A percentile compares a stretch with the other conserved stretches of the same genome.
Evolutionary conservation across 2,888 invertebrate genomes (phyloP).

Genomic region (Megastigmus dorsalis): DNA sequence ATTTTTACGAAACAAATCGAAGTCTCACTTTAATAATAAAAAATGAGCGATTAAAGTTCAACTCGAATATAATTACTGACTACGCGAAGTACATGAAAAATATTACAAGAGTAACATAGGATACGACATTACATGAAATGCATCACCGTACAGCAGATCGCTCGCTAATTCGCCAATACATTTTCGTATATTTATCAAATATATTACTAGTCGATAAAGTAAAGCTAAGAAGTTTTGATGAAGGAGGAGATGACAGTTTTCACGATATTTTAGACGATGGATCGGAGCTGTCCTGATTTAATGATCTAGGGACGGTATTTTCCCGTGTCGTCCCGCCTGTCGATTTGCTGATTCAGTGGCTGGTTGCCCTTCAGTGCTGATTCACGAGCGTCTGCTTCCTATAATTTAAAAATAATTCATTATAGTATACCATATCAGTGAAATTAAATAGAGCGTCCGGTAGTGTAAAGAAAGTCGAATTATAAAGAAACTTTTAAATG

Average conservation of each 20-base stretch:
- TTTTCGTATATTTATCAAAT: constrained; percentile 4
- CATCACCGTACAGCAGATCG: background rate
- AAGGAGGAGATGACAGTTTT: constrained; percentile 9
- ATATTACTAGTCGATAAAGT: constrained; percentile 23
- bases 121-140: constrained; percentile 21
- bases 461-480: too few species aligned
- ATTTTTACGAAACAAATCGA: constrained; percentile 39
- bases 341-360: constrained; percentile 64
- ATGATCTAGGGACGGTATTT: constrained; percentile 62
- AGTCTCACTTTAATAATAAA: constrained; percentile 47
- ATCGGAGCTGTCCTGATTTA: background rate
- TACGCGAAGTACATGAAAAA: constrained; percentile 36
- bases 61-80: constrained; percentile 24
- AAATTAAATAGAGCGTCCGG: too few species aligned
- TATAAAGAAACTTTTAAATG: too few species aligned
- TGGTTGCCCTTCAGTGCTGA: constrained; percentile 67
- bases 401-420: constrained; percentile 59
- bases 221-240: constrained; percentile 36
- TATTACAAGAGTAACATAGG: constrained; percentile 28
- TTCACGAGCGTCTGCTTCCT: constrained; percentile 79
- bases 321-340: constrained; percentile 67
- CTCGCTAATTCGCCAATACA: constrained; percentile 1
- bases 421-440: too few species aligned
- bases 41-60: constrained; percentile 22
- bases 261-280: constrained; percentile 12